Base-by-base conservation (phyloP, 2,888 invertebrate genomes). In the Ochropacha duplaris region DNA sequence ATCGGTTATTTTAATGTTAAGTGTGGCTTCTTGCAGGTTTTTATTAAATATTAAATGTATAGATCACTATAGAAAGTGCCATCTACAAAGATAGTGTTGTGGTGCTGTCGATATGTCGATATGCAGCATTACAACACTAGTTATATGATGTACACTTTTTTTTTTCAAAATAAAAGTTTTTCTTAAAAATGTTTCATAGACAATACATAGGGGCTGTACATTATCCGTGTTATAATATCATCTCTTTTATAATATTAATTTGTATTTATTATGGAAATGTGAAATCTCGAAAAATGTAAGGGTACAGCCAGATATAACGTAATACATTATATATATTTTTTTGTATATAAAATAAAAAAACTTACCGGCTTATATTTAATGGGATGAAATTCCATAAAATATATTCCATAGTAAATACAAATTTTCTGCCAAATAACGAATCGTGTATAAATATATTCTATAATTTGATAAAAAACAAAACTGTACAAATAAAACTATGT, bases 1-100 rank as follows among this genome's bases (percentile, higher is more conserved):
- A 65, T 14, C 54, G 14, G 14, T 36, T 36, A 55, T 55, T 58
- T 31, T 44, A 54, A 54, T 49, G 36, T 36, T 14, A 39, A 24
- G 56, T 39, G 28, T 44, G 56, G 56, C 56, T 50, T 28, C 28
- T 28, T 26, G 5, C 50, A n/a, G 9, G 12, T 28, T 26, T 31
- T 4, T 12, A 12, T n/a, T n/a, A n/a, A n/a, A n/a, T n/a, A n/a
- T n/a, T n/a, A n/a, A n/a, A n/a, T n/a, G n/a, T n/a, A n/a, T n/a
- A n/a, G n/a, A n/a, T n/a, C n/a, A n/a, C n/a, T n/a, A n/a, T n/a
- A n/a, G n/a, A n/a, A n/a, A n/a, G n/a, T n/a, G n/a, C n/a, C n/a
- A n/a, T n/a, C n/a, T n/a, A n/a, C n/a, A n/a, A n/a, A n/a, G n/a
- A n/a, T n/a, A n/a, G n/a, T n/a, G n/a, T n/a, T n/a, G n/a, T n/a